phyloP scores from a whole-genome alignment of 1,140 invertebrate species.

The Drosophila willistoni region DNA sequence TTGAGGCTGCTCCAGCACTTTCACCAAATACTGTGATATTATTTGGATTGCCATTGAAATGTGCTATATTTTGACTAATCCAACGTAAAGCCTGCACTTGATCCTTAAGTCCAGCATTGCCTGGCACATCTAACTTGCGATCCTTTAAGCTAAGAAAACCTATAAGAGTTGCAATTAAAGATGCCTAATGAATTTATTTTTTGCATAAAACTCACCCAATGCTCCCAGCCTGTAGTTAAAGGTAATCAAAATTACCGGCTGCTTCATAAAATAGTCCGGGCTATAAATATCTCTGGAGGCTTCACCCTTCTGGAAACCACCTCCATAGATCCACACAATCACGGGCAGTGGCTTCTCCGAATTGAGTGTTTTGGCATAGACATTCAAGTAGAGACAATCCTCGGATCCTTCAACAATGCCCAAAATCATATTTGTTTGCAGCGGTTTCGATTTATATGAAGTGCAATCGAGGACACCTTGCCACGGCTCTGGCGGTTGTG shows the following conservation, averaged over 20 bases:
- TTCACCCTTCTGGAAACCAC: conserved; percentile 84
- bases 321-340: conserved; percentile 87
- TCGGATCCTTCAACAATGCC: conserved; percentile 84
- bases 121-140: conserved; percentile 70
- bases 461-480: conserved; percentile 84
- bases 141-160: conserved; percentile 80
- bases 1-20: conserved; percentile 83
- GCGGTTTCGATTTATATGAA: conserved; percentile 60
- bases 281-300: conserved; percentile 74
- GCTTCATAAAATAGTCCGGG: conserved; percentile 84
- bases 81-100: conserved; percentile 84
- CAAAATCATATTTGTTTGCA: conserved; percentile 61
- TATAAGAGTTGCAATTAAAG: conserved; percentile 6
- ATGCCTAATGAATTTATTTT: neutral
- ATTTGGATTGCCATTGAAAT: conserved; percentile 84
- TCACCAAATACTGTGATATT: conserved; percentile 84
- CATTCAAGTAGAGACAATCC: conserved; percentile 93
- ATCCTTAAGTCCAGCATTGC: conserved; percentile 82
- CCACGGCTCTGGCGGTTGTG: conserved; percentile 84
- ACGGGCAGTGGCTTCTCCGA: conserved; percentile 83
- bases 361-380: conserved; percentile 85
- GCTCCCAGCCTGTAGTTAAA: conserved; percentile 85
- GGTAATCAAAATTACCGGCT: conserved; percentile 85
- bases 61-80: conserved; percentile 87
- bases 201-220: conserved; percentile 73